These are phyloP conservation scores for Otus sunia DNA, from an alignment of 2,113 vertebrate species.

Conservation along the genomic window DNA sequence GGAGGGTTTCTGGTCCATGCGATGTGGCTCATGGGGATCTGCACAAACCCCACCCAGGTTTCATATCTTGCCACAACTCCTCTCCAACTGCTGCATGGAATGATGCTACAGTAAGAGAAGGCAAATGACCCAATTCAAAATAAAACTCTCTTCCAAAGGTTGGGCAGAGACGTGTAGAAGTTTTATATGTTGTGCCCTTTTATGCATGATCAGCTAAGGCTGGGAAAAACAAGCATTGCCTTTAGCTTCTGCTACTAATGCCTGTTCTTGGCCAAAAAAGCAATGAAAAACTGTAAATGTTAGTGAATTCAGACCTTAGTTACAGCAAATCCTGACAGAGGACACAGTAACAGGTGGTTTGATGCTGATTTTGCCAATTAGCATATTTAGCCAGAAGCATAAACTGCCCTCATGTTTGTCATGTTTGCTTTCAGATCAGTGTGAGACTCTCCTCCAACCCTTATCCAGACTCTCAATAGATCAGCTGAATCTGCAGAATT, in stretches of 20 bases:
- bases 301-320: background rate
- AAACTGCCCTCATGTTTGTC: background rate
- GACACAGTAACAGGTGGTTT: background rate
- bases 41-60: background rate
- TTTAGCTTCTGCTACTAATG: background rate
- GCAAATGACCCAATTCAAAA: background rate
- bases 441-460: background rate
- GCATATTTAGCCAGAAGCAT: background rate
- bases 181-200: background rate
- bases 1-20: background rate
- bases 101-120: background rate
- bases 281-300: background rate
- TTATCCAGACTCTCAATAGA: background rate
- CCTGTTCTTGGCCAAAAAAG: background rate
- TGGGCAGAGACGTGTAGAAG: background rate
- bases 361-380: background rate
- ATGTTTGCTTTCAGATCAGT: background rate
- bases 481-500: background rate
- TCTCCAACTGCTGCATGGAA: background rate
- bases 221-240: background rate
- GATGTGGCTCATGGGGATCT: background rate
- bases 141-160: background rate
- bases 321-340: background rate
- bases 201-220: background rate
- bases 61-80: background rate